Base-by-base conservation (phyloP, 2,888 invertebrate genomes). In the Hydrotaea diabolus region DNA sequence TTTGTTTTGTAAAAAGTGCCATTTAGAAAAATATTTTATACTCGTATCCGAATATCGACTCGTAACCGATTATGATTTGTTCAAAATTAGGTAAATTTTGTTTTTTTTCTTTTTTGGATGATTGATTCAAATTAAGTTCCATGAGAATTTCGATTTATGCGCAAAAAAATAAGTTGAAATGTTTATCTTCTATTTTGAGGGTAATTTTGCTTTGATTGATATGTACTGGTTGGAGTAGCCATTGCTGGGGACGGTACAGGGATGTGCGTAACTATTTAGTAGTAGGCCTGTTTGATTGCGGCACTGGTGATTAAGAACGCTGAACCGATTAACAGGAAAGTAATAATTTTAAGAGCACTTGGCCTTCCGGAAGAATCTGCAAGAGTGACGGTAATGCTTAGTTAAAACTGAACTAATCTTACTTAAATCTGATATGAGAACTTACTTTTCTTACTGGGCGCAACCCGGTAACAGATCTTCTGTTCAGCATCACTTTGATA, bases 291-390 rank as follows among this genome's bases (percentile, higher is more conserved):
- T 88, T 91, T 92, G 53, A 92, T 89, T 79, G 92, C 92, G 80
- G 92, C 92, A 88, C 91, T 91, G 85, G 92, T 92, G 85, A 92
- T 91, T 75, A 92, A 85, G 87, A 92, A 90, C 85, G 92, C 92
- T 78, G 92, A 90, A 77, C 92, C 92, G 85, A 92, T 92, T 86
- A 92, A 86, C 83, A 91, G 85, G 85, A 92, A 91, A 83, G 92
- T 92, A 83, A 92, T 91, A 86, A 92, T 91, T 90, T 92, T 92
- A 85, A 92, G 91, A 88, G 91, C 91, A 89, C 92, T 92, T 88
- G 92, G 92, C 88, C 92, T 91, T 87, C 91, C 91, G 92, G 92
- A 92, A 92, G 92, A 92, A 91, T 92, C 92, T 92, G 86, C 5
- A 88, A 17, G 49, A 55, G 57, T 11, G 26, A 74, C 57, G 53